Percentiles rank a stretch among this genome's conserved stretches.
phyloP scores from a whole-genome alignment of 2,113 vertebrate genomes.

The Myotis yumanensis region DNA sequence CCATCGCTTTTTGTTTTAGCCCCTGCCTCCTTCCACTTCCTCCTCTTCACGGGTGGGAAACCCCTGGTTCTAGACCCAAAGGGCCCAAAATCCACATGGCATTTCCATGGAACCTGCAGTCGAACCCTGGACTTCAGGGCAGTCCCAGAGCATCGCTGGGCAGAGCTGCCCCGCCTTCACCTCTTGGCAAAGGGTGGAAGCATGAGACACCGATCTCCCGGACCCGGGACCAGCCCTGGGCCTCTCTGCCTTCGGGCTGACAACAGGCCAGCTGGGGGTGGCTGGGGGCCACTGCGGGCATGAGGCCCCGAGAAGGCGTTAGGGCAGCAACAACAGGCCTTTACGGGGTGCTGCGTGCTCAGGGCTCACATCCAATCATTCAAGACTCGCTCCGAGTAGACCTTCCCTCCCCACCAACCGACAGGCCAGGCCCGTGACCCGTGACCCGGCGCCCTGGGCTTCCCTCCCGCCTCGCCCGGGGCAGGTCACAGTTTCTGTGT shows the following conservation, averaged over 20 bases:
- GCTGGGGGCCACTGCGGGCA: not conserved
- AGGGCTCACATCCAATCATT: not conserved
- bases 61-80: conserved; percentile 84
- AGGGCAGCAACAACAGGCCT: fast-evolving
- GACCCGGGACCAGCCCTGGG: not conserved
- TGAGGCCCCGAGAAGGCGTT: not conserved
- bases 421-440: not conserved
- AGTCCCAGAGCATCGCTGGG: conserved; percentile 45
- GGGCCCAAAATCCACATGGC: conserved; percentile 79
- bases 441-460: too few relatives aligned
- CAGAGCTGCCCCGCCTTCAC: not conserved
- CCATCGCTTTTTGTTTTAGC: conserved; percentile 55
- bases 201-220: not conserved
- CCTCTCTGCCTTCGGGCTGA: not conserved
- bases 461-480: not conserved
- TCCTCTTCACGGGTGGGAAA: conserved; percentile 81
- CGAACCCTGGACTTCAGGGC: conserved; percentile 71
- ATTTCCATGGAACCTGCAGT: conserved; percentile 77
- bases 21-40: conserved; percentile 42
- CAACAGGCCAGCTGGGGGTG: not conserved
- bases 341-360: fast-evolving
- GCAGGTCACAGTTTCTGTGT: not conserved
- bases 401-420: not conserved
- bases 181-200: not conserved
- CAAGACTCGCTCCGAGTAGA: not conserved